Percentiles rank a stretch among this genome's conserved stretches.
Conservation (phyloP, 2,113 vertebrate species). For the Pyxicephalus adspersus region DNA sequence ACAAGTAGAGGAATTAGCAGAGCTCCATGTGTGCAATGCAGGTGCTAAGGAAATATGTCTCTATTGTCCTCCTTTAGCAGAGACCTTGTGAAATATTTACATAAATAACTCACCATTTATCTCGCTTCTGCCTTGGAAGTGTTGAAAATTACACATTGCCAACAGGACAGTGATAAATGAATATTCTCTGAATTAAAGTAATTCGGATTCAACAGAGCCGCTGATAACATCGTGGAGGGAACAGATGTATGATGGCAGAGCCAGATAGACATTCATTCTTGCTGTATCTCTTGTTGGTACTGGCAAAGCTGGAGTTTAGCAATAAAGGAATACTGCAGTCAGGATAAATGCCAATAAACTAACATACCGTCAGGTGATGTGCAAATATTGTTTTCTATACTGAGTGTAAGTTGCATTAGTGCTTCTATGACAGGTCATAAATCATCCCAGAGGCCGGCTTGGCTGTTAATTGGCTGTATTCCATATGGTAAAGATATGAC, state of each 20-base stretch:
- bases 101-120: constrained; percentile 23
- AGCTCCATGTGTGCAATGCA: not conserved
- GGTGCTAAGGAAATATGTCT: constrained; percentile 40
- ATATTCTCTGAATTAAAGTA: constrained; percentile 10
- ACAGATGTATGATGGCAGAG: not conserved
- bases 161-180: constrained; percentile 45
- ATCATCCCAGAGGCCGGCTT: too few species aligned
- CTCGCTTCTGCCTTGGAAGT: constrained; percentile 8
- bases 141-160: constrained; percentile 41
- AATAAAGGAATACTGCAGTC: too few species aligned
- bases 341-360: too few species aligned
- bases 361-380: too few species aligned
- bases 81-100: constrained; percentile 39
- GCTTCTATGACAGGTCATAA: too few species aligned
- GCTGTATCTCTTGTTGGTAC: too few species aligned
- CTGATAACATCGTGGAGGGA: not conserved
- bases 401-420: too few species aligned
- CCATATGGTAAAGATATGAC: too few species aligned
- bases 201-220: constrained; percentile 6
- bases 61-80: constrained; percentile 30
- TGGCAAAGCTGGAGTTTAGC: too few species aligned
- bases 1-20: too few species aligned
- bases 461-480: too few species aligned
- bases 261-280: not conserved
- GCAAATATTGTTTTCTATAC: too few species aligned